Conservation (phyloP, 2,888 invertebrate species). For the Drosophila nr. perissopoda region DNA sequence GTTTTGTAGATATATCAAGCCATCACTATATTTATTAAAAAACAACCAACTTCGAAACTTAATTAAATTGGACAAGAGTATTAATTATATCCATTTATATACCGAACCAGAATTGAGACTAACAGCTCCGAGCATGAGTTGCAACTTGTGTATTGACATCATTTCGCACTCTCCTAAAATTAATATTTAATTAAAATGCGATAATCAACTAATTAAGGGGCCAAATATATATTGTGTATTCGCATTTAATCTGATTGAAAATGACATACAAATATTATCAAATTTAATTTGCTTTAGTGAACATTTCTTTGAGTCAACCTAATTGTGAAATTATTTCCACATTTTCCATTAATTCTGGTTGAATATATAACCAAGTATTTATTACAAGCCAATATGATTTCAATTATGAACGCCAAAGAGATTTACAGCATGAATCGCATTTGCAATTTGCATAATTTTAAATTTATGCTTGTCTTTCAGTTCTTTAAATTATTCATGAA, state of each 20-base stretch:
- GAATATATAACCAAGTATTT: neutral
- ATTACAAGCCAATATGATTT: neutral
- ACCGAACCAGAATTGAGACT: neutral
- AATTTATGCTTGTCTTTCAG: neutral
- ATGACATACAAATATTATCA: neutral
- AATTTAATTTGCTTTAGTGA: constrained; percentile 23
- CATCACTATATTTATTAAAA: neutral
- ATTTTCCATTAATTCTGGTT: constrained; percentile 2
- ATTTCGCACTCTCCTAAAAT: neutral
- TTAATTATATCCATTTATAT: neutral
- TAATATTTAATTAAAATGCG: constrained; percentile 19
- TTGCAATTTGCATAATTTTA: neutral
- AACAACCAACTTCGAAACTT: neutral
- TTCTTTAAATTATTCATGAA: neutral
- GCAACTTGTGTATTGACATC: neutral
- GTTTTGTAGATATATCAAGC: neutral
- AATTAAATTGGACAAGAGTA: neutral
- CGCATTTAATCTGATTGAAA: neutral
- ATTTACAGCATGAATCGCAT: neutral
- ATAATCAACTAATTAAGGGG: neutral
- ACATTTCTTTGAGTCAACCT: neutral
- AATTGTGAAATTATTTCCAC: constrained; percentile 10
- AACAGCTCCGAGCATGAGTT: neutral
- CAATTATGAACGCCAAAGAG: neutral
- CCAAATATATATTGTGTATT: constrained; percentile 2